A percentile compares a stretch with the other conserved stretches of the same genome.
Conservation (phyloP, 2,888 invertebrate species). For the Trachelus iudaicus region DNA sequence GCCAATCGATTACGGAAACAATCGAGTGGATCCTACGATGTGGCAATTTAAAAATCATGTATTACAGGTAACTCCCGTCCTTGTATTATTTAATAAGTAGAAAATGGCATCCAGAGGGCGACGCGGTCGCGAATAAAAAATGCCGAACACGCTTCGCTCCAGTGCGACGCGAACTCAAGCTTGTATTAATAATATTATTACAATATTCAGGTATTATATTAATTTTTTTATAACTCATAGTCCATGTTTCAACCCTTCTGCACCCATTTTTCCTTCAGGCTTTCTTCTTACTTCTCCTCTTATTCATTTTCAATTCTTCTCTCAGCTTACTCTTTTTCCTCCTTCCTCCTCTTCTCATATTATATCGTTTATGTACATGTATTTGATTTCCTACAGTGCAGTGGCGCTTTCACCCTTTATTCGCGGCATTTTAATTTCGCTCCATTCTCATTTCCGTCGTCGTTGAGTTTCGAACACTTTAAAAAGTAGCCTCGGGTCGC, state of each 20-base stretch:
- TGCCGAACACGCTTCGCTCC: background rate
- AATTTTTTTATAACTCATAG: constrained; percentile 29
- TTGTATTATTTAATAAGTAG: background rate
- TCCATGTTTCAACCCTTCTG: constrained; percentile 2
- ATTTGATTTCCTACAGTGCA: constrained; percentile 35
- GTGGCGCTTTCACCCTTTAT: constrained; percentile 17
- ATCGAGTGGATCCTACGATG: background rate
- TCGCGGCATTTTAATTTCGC: background rate
- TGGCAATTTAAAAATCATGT: background rate
- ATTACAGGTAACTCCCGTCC: background rate
- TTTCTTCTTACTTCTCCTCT: background rate
- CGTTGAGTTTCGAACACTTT: background rate
- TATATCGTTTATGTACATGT: constrained; percentile 32
- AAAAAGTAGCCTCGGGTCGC: background rate
- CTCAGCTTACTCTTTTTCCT: background rate
- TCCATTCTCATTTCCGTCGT: background rate
- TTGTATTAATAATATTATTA: constrained; percentile 21
- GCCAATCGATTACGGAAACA: background rate
- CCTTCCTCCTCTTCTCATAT: constrained; percentile 23
- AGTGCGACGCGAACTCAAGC: background rate
- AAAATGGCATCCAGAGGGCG: background rate
- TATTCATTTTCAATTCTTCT: background rate
- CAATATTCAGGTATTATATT: constrained; percentile 31
- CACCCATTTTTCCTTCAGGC: background rate
- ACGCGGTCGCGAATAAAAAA: background rate